Evolutionary conservation across 2,888 invertebrate species (phyloP).

Genomic region (Galerucella nymphaeae): DNA sequence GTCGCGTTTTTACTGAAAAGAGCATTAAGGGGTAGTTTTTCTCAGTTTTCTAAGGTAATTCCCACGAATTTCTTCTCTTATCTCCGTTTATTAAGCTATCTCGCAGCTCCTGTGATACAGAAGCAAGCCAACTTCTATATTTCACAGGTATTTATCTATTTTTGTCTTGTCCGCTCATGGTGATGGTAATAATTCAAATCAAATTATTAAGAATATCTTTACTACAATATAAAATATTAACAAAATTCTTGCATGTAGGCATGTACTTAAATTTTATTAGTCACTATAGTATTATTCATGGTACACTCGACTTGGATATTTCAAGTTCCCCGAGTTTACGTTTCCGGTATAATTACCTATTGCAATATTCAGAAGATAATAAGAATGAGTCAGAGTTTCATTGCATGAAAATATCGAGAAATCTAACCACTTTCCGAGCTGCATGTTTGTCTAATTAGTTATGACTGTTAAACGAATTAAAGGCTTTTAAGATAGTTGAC

Average conservation of each 20-base stretch:
- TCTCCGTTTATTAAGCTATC: too few species aligned
- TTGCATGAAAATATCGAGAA: not conserved
- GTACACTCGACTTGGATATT: not conserved
- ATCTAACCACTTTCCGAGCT: not conserved
- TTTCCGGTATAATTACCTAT: conserved; percentile 16
- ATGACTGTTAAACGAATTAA: conserved; percentile 13
- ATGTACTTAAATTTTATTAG: not conserved
- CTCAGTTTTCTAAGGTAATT: too few species aligned
- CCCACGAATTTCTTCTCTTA: too few species aligned
- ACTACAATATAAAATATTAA: too few species aligned
- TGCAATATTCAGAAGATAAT: conserved; percentile 7
- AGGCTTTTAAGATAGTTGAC: conserved; percentile 17
- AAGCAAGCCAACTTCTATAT: too few species aligned
- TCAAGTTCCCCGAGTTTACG: conserved; percentile 5
- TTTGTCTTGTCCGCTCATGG: too few species aligned
- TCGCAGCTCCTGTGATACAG: too few species aligned
- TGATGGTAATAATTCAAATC: too few species aligned
- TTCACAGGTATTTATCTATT: too few species aligned
- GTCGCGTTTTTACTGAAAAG: too few species aligned
- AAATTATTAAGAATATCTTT: too few species aligned
- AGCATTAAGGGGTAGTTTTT: too few species aligned
- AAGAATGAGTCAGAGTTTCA: conserved; percentile 8
- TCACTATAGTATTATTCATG: not conserved
- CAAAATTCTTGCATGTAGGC: not conserved
- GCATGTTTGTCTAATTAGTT: conserved; percentile 12